Conservation (phyloP, 2,888 invertebrate species). For the Nezara viridula region DNA sequence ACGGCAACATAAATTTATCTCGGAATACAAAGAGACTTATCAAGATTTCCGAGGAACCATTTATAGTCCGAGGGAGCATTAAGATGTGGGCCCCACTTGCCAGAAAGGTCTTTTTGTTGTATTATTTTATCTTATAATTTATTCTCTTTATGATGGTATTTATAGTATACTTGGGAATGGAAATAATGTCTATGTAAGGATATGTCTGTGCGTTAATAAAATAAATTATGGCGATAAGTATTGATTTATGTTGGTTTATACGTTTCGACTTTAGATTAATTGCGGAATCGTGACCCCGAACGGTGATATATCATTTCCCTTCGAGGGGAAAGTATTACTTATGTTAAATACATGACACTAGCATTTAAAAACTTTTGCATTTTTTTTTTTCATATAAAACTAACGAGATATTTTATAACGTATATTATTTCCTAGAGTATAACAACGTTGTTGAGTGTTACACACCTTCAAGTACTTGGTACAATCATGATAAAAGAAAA, state of each 20-base stretch:
- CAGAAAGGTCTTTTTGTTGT: constrained; percentile 34
- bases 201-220: constrained; percentile 35
- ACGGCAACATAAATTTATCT: constrained; percentile 54
- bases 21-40: constrained; percentile 53
- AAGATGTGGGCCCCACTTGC: constrained; percentile 50
- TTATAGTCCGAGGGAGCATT: constrained; percentile 50
- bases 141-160: constrained; percentile 44
- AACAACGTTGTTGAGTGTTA: not conserved
- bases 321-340: constrained; percentile 3
- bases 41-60: constrained; percentile 54
- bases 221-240: constrained; percentile 26
- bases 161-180: constrained; percentile 32
- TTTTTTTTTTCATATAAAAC: not conserved
- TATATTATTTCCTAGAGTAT: not conserved
- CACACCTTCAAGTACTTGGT: too few species aligned
- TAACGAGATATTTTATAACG: not conserved
- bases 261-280: constrained; percentile 20
- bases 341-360: constrained; percentile 16
- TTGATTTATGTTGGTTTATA: constrained; percentile 7
- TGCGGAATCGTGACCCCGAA: constrained; percentile 31
- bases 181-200: constrained; percentile 23
- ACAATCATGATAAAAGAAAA: too few species aligned
- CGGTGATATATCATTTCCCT: not conserved
- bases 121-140: constrained; percentile 39
- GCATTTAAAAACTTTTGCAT: not conserved